These are phyloP conservation scores for Drosophila infuscata DNA, from an alignment of 2,888 invertebrate genomes.

Conservation along the genomic window DNA sequence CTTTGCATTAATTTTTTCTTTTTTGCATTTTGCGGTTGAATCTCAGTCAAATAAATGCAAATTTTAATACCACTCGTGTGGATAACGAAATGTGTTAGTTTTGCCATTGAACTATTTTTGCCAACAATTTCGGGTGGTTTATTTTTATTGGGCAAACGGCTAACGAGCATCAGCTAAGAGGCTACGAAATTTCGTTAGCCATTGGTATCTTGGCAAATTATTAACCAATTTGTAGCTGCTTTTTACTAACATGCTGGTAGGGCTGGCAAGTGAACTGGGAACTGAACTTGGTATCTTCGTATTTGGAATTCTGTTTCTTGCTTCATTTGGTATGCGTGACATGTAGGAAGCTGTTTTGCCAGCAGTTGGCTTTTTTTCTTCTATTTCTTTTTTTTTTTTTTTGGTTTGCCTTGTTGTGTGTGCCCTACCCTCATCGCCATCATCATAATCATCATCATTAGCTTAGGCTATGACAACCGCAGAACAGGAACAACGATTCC, in stretches of 20 bases:
- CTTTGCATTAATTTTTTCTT: constrained; percentile 38
- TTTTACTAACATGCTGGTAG: constrained; percentile 28
- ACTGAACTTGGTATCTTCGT: constrained; percentile 14
- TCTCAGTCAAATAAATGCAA: constrained; percentile 59
- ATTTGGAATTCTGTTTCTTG: constrained; percentile 3
- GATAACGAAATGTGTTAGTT: constrained; percentile 36
- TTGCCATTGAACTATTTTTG: constrained; percentile 26
- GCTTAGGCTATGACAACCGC: constrained; percentile 15
- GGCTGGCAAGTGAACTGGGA: constrained; percentile 9
- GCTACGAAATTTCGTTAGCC: constrained; percentile 1
- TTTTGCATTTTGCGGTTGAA: constrained; percentile 14
- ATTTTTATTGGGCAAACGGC: constrained; percentile 10
- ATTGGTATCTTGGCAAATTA: constrained; percentile 56
- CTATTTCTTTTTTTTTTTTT: constrained; percentile 42
- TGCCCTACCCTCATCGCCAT: constrained; percentile 29
- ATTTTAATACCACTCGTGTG: constrained; percentile 65
- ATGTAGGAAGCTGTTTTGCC: constrained; percentile 66
- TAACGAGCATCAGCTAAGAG: constrained; percentile 29
- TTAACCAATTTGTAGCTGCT: constrained; percentile 73
- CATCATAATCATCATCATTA: constrained; percentile 35
- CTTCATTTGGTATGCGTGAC: constrained; percentile 76
- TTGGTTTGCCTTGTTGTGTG: constrained; percentile 34
- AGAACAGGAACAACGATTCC: constrained; percentile 14
- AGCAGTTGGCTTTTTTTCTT: constrained; percentile 39
- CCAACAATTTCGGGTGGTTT: constrained; percentile 10